Base-by-base conservation (phyloP, 2,888 invertebrate genomes). In the Eupithecia insigniata region DNA sequence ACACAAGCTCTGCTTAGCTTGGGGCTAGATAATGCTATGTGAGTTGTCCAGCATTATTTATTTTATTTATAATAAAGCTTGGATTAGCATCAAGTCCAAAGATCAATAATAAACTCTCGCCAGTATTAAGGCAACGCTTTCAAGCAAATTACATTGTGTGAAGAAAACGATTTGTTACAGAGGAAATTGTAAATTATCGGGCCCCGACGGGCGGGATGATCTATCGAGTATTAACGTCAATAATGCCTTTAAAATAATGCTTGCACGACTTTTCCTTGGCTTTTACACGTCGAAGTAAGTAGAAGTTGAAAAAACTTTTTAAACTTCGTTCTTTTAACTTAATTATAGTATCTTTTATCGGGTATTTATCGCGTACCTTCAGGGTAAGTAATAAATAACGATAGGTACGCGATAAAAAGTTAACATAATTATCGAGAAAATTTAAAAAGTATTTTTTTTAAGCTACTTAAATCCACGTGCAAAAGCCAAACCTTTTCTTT, bases 151-250 rank as follows among this genome's bases (percentile, higher is more conserved):
- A 87, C 85, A 88, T 89, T 88, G 83, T 76, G 73, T 79, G n/a
- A 75, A 74, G 74, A 74, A 78, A 89, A 90, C 89, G 89, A 89
- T 91, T 91, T 89, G 89, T 89, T 89, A 87, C 79, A 69, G 74
- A 81, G 82, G 83, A 86, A 85, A 87, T 86, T 84, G 86, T 80
- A 80, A 85, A 83, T 82, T 82, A 82, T 78, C 81, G 82, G n/a
- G 10, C 2, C 79, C 81, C 75, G 69, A 60, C 66, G 77, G 70
- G 74, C 74, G 79, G 78, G 67, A 75, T 91, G 91, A 91, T 89
- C 90, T 90, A 92, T 91, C 84, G 83, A 70, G 81, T 84, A 90
- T 89, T 87, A 87, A 80, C 83, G 88, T 89, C 89, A 85, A 87
- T 87, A 81, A 80, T 32, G 66, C 51, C 69, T 36, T 64, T 36